Conservation (phyloP, 1,140 invertebrate genomes). For the Bombus waltoni region DNA sequence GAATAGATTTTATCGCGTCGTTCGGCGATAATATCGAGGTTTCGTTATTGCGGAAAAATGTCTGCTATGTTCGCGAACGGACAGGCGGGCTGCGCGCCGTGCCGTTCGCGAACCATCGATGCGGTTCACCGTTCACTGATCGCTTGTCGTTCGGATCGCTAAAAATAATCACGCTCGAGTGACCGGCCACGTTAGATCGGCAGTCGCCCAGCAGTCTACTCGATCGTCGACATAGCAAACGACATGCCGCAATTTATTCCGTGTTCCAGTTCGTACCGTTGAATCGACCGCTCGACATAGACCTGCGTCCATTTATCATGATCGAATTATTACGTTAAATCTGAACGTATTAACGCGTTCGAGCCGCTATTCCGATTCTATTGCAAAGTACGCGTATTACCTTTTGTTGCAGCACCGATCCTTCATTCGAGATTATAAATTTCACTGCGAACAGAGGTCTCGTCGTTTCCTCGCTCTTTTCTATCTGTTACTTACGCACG, state of each 20-base stretch:
- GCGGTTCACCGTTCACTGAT: constrained; percentile 62
- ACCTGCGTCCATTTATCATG: constrained; percentile 19
- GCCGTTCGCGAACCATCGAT: background rate
- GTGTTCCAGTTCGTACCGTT: constrained; percentile 5
- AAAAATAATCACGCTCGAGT: constrained; percentile 67
- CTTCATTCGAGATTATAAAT: background rate
- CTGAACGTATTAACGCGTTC: constrained; percentile 1
- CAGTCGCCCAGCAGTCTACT: constrained; percentile 67
- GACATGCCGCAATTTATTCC: constrained; percentile 41
- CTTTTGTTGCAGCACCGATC: background rate
- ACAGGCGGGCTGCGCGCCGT: too few relatives aligned
- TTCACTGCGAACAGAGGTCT: background rate
- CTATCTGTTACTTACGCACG: background rate
- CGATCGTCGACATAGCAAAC: constrained; percentile 23
- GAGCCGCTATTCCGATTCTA: background rate
- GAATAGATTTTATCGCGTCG: constrained; percentile 20
- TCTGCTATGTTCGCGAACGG: background rate
- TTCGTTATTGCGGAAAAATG: constrained; percentile 18
- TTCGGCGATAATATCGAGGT: constrained; percentile 10
- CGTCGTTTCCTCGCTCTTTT: background rate
- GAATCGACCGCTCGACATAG: constrained; percentile 3
- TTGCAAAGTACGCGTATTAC: background rate
- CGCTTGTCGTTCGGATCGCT: constrained; percentile 61
- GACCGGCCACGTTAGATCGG: constrained; percentile 59
- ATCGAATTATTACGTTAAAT: constrained; percentile 44